These are phyloP conservation scores for Polia nebulosa DNA, from an alignment of 2,888 invertebrate species.

Conservation along the genomic window DNA sequence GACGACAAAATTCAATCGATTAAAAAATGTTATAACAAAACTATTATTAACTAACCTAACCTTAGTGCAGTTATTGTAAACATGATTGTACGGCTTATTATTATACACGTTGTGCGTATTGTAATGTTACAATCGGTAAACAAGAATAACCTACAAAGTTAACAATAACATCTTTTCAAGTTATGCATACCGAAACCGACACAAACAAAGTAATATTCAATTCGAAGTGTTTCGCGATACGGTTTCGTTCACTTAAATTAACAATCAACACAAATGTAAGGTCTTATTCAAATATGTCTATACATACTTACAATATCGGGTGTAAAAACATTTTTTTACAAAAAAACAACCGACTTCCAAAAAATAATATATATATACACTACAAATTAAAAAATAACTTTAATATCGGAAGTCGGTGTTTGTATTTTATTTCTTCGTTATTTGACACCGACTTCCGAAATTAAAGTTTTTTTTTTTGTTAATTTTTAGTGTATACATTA, in stretches of 20 bases:
- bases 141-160: slow-evolving; percentile 9
- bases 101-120: slow-evolving; percentile 10
- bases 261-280: slow-evolving; percentile 34
- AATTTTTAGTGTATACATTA: no score
- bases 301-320: no score
- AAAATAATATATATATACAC: no score
- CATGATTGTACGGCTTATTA: slow-evolving; percentile 20
- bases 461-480: no score
- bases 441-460: no score
- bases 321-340: no score
- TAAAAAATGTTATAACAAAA: slow-evolving; percentile 9
- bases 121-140: slow-evolving; percentile 20
- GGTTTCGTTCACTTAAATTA: slow-evolving; percentile 24
- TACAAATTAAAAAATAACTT: no score
- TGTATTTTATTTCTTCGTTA: no score
- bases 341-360: no score
- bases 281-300: slow-evolving; percentile 40
- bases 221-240: slow-evolving; percentile 20
- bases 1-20: slow-evolving; percentile 13
- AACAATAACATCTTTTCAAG: slow-evolving; percentile 27
- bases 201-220: slow-evolving; percentile 20
- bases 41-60: slow-evolving; percentile 9
- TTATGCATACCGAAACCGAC: slow-evolving; percentile 5
- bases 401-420: no score
- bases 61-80: slow-evolving; percentile 13